Evolutionary conservation across 2,888 invertebrate species (phyloP).

Genomic region (Nasonovia ribisnigri): DNA sequence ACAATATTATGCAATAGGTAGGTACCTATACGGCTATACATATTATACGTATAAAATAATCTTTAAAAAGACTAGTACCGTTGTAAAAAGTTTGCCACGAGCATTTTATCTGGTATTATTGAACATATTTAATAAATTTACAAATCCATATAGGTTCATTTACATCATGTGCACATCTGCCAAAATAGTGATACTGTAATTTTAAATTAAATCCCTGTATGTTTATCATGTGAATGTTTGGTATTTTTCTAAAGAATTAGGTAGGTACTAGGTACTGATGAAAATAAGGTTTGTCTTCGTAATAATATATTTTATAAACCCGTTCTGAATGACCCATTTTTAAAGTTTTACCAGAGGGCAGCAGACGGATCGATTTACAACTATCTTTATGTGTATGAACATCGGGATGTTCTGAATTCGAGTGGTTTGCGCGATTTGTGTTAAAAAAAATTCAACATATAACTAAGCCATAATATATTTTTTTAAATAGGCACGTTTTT

Average conservation of each 20-base stretch:
- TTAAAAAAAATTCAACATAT: constrained; percentile 27
- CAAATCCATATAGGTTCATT: not conserved
- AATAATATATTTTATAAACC: constrained; percentile 36
- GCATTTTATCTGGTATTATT: constrained; percentile 1
- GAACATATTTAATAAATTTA: not conserved
- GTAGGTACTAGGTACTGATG: not conserved
- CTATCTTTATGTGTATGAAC: constrained; percentile 1
- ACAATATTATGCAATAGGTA: not conserved
- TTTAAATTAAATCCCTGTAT: not conserved
- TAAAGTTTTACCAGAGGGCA: constrained; percentile 36
- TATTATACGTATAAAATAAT: not conserved
- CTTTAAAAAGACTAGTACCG: not conserved
- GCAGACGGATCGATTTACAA: constrained; percentile 52
- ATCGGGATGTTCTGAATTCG: constrained; percentile 22
- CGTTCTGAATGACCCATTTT: constrained; percentile 53
- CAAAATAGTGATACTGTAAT: not conserved
- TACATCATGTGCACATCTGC: not conserved
- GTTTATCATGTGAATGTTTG: not conserved
- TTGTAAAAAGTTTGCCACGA: not conserved
- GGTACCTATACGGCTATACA: too few relatives aligned
- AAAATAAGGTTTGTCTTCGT: constrained; percentile 10
- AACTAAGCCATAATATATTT: not conserved
- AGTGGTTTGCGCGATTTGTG: not conserved
- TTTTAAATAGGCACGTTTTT: not conserved
- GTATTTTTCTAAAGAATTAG: not conserved